These are phyloP conservation scores for Brachypodius melanocephalos DNA, from an alignment of 2,113 vertebrate genomes.

Conservation along the genomic window DNA sequence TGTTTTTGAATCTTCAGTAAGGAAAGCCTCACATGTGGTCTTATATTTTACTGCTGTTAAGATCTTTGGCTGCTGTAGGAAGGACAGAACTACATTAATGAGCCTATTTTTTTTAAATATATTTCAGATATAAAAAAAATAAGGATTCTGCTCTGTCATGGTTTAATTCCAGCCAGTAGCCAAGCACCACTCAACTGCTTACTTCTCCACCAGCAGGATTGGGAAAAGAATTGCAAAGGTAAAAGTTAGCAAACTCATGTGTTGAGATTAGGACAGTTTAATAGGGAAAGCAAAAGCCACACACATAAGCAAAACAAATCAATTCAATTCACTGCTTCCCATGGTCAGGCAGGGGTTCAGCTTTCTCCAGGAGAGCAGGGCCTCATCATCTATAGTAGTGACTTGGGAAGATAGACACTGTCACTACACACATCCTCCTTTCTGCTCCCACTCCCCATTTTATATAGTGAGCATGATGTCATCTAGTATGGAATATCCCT, in stretches of 20 bases:
- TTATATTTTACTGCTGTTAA: background rate
- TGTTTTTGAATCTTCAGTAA: background rate
- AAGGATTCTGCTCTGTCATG: background rate
- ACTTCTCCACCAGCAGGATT: background rate
- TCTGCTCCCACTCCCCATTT: background rate
- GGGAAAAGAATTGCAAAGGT: background rate
- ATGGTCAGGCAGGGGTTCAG: background rate
- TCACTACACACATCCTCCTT: background rate
- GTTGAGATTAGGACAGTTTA: background rate
- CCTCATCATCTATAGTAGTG: accelerated
- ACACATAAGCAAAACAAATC: background rate
- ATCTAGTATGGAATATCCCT: background rate
- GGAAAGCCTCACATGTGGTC: background rate
- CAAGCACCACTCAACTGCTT: background rate
- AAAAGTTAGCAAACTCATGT: background rate
- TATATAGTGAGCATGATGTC: background rate
- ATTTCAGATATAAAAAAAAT: background rate
- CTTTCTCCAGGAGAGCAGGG: background rate
- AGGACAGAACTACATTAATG: background rate
- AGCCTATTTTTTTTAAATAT: background rate
- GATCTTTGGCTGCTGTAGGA: background rate
- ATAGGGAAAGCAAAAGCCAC: background rate
- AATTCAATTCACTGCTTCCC: background rate
- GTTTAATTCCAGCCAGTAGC: background rate
- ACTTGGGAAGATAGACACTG: background rate